Conservation (phyloP, 2,797 vertebrate species). For the Thalassophryne amazonica region DNA sequence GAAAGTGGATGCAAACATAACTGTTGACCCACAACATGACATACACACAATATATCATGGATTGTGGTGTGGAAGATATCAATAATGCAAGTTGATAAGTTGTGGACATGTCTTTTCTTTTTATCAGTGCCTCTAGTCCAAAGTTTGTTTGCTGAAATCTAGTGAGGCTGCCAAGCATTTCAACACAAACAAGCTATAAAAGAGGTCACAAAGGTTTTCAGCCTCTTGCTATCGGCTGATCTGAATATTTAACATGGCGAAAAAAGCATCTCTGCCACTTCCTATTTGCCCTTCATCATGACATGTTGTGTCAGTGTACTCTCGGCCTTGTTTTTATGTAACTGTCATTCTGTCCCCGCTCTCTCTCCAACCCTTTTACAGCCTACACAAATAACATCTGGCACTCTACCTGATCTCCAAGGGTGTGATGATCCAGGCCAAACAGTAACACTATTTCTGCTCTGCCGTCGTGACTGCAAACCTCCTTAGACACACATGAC, state of each 20-base stretch:
- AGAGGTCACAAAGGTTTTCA: slow-evolving; percentile 19
- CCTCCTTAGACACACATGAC: background rate
- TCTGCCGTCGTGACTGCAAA: slow-evolving; percentile 2
- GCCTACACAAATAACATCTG: slow-evolving; percentile 45
- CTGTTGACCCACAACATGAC: too few relatives aligned
- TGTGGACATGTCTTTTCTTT: too few relatives aligned
- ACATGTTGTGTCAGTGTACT: slow-evolving; percentile 32
- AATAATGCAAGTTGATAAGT: too few relatives aligned
- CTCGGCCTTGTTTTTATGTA: slow-evolving; percentile 17
- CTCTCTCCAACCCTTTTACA: slow-evolving; percentile 6
- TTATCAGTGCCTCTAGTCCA: background rate
- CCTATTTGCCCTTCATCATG: slow-evolving; percentile 37
- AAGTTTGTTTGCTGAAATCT: background rate
- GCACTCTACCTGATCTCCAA: slow-evolving; percentile 49
- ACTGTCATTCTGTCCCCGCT: background rate
- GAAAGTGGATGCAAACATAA: too few relatives aligned
- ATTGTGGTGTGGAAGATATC: background rate
- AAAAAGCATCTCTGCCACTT: slow-evolving; percentile 25
- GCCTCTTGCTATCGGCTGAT: background rate
- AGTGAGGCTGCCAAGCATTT: background rate
- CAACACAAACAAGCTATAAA: background rate
- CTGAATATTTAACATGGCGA: slow-evolving; percentile 34
- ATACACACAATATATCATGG: too few relatives aligned
- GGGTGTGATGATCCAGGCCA: slow-evolving; percentile 52
- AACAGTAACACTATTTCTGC: slow-evolving; percentile 31